Evolutionary conservation across 2,113 vertebrate genomes (phyloP).

Genomic region (Delphinapterus leucas): DNA sequence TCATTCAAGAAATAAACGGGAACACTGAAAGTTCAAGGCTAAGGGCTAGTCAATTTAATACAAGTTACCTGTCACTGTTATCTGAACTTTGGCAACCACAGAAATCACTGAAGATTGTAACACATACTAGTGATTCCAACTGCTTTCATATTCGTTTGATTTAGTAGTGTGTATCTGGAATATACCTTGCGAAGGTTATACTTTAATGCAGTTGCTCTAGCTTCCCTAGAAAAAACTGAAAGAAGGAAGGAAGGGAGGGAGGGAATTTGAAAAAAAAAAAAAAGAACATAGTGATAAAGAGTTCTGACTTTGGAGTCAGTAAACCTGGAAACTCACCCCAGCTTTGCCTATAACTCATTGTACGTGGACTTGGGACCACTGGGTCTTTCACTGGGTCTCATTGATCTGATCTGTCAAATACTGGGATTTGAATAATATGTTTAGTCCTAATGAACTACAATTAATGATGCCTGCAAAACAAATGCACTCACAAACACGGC

Average conservation of each 20-base stretch:
- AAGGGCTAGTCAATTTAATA: background rate
- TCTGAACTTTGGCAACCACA: background rate
- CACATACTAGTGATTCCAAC: background rate
- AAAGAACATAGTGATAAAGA: background rate
- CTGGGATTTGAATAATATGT: background rate
- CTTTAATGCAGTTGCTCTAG: background rate
- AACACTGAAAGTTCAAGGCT: background rate
- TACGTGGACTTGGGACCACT: background rate
- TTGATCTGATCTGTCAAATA: background rate
- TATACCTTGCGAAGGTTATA: background rate
- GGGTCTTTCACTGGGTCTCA: background rate
- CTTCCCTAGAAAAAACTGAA: background rate
- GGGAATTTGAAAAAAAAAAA: too few relatives aligned
- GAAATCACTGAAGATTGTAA: background rate
- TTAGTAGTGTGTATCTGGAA: background rate
- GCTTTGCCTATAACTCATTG: background rate
- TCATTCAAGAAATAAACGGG: background rate
- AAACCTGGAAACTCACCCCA: background rate
- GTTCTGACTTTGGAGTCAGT: background rate
- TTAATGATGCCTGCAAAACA: conserved; percentile 10
- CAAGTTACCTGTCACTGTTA: background rate
- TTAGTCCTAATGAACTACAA: background rate
- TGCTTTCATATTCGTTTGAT: background rate
- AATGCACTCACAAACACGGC: background rate
- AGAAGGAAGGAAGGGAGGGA: background rate